Evolutionary conservation across 1,140 invertebrate genomes (phyloP), one percentile per base, ranked within the genome.

Genomic region (Lordiphosa collinella): DNA sequence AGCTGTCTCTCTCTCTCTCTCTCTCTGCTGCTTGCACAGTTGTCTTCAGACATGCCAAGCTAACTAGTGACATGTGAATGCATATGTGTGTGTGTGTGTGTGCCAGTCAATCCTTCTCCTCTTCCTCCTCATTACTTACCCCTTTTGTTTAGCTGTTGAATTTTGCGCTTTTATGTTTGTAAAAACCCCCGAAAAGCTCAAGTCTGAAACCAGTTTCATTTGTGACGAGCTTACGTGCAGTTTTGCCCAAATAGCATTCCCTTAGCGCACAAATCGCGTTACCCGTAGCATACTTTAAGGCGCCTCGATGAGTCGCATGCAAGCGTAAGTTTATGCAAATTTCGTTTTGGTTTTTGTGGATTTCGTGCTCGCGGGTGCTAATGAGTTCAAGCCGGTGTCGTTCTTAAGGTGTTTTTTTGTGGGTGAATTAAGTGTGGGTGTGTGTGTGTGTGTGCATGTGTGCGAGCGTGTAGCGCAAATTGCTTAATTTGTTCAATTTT

Each of bases 311-410:
- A 86, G 72, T 62, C 80, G 80, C 71, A 86, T 86, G 75, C 80
- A 86, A 76, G 71, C 71, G 80, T 86, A 73, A 86, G 80, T 85
- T 56, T 55, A 82, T 71, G 76, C 67, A 62, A 76, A 67, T 56
- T 55, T 40, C 47, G 10, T 7, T 47, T 35, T 43, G 25, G 0
- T 34, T 50, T 25, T 32, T 50, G 11, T 46, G 46, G 22, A n/a
- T 56, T 51, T 70, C 68, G 69, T 73, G 70, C 52, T 52, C 46
- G 10, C 56, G 54, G 58, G 69, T 69, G 66, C 66, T 70, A 70
- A 70, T 70, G 66, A 62, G 65, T 70, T 70, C 57, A 52, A 62
- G 11, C 54, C 49, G 34, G 37, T 63, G 36, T 34, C 13, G 8
- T 38, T 48, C 25, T 35, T 35, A 25, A 35, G 43, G 56, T 25